These are phyloP conservation scores for Euzetes globulus DNA, from an alignment of 2,888 invertebrate genomes.

Conservation along the genomic window DNA sequence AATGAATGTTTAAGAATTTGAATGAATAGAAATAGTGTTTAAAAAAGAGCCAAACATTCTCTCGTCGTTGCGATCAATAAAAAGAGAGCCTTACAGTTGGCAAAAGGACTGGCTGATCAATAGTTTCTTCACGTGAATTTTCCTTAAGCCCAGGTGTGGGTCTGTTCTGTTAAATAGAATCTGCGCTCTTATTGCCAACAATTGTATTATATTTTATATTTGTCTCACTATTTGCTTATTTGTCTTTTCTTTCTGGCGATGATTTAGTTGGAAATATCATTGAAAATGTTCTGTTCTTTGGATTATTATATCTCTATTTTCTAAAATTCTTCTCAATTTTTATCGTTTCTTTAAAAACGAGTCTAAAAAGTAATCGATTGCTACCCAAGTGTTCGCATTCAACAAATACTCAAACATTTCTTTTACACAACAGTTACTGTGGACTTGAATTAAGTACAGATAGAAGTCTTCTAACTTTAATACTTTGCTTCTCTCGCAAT, in stretches of 20 bases:
- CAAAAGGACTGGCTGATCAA: slow-evolving; percentile 23
- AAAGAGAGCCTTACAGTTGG: neutral
- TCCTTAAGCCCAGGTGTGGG: slow-evolving; percentile 21
- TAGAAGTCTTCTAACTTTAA: neutral
- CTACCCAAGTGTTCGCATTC: slow-evolving; percentile 7
- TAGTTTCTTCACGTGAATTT: slow-evolving; percentile 18
- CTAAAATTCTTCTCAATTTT: neutral
- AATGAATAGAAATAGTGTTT: neutral
- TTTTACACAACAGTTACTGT: slow-evolving; percentile 8
- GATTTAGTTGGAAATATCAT: neutral
- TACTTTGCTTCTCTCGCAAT: slow-evolving; percentile 13
- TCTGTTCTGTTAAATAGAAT: slow-evolving; percentile 14
- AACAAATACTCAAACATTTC: slow-evolving; percentile 20
- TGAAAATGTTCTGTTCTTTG: neutral
- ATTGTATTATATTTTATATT: neutral
- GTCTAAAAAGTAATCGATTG: slow-evolving; percentile 6
- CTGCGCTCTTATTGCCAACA: slow-evolving; percentile 12
- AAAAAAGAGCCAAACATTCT: neutral
- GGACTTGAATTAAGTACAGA: neutral
- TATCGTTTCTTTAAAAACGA: neutral
- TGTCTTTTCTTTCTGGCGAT: neutral
- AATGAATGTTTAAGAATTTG: neutral
- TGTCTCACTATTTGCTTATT: slow-evolving; percentile 12
- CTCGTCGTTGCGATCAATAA: neutral
- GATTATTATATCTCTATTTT: neutral